Base-by-base conservation (phyloP, 2,113 vertebrate species). In the Neopipo cinnamomea region DNA sequence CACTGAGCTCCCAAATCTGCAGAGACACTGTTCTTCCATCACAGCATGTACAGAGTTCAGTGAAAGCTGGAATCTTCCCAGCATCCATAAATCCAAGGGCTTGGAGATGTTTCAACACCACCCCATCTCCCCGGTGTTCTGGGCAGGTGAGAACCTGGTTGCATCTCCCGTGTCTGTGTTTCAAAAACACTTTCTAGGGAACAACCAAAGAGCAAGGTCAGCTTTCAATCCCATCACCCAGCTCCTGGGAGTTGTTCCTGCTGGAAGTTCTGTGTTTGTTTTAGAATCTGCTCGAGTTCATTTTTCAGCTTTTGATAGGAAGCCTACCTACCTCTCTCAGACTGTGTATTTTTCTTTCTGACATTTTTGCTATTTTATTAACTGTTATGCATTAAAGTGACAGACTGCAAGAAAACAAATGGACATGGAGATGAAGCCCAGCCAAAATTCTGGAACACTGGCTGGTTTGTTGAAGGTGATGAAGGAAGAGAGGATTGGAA, bases 281-380 rank as follows among this genome's bases (percentile, higher is more conserved):
- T 96, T 77, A 96, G 35, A 66, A 88, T 35, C 50, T 77, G 59
- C 78, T 77, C 50, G n/a, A 77, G 42, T 61, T 67, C 66, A 68
- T 90, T 93, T 73, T 80, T 85, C 42, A 80, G 4, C 39, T 90
- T 91, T 19, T 91, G 50, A 50, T 74, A 67, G 42, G 41, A 82
- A 86, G 47, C 12, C 88, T 76, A 76, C 82, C 82, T 91, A 80
- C 58, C n/a, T 25, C 70, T 81, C 74, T 76, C 70, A 35, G 62
- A n/a, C 44, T 53, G 44, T 46, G 44, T 72, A 70, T 94, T 93
- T 95, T 89, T 95, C 85, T 91, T 87, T 24, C 42, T 85, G 82
- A 73, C 81, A 50, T 33, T 82, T 76, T 27, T 63, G 76, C 77
- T 94, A 85, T 67, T 94, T 91, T 95, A 91, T 93, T 76, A 95